phyloP scores from a whole-genome alignment of 2,113 vertebrate genomes.

The Rostratula benghalensis region DNA sequence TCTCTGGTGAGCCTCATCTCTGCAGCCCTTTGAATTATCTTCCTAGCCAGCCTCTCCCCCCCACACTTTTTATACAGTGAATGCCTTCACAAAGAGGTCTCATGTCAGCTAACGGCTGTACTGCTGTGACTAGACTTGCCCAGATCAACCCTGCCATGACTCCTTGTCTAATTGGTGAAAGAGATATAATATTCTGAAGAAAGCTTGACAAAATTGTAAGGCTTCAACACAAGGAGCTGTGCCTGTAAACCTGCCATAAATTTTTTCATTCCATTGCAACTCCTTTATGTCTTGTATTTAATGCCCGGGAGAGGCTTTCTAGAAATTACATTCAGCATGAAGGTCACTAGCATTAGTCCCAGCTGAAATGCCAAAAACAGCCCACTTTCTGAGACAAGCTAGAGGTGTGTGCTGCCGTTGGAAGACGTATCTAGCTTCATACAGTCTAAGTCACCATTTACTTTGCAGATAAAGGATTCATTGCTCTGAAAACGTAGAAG shows the following conservation, averaged over 20 bases:
- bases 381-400: background rate
- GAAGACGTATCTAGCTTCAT: background rate
- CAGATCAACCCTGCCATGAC: background rate
- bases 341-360: background rate
- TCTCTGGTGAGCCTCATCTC: slow-evolving; percentile 7
- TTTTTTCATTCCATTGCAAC: background rate
- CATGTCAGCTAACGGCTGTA: background rate
- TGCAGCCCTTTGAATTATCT: background rate
- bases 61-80: background rate
- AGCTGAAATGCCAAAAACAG: background rate
- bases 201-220: background rate
- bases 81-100: slow-evolving; percentile 7
- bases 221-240: background rate
- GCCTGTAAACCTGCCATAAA: background rate
- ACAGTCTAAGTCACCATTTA: background rate
- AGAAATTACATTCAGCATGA: background rate
- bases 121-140: background rate
- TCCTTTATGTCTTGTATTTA: background rate
- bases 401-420: background rate
- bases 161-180: background rate
- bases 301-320: background rate
- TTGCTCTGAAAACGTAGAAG: background rate
- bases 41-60: background rate
- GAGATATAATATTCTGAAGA: background rate
- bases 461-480: background rate